These are phyloP conservation scores for Melipona beecheii DNA, from an alignment of 2,888 invertebrate species.

Conservation along the genomic window DNA sequence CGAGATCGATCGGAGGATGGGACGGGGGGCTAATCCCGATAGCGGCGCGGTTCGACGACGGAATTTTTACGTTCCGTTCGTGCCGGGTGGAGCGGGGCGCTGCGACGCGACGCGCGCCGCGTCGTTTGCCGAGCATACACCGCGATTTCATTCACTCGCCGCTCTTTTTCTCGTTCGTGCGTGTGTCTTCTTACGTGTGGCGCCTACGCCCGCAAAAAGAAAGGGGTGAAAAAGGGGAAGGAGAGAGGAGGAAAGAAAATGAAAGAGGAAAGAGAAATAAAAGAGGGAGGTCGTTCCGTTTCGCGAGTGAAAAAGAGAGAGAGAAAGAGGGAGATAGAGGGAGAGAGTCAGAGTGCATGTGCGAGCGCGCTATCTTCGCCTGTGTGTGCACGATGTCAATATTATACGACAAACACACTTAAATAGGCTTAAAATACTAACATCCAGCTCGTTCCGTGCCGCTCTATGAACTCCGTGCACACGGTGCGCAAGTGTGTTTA, in stretches of 20 bases:
- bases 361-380: slow-evolving; percentile 76
- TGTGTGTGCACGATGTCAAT: slow-evolving; percentile 83
- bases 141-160: slow-evolving; percentile 78
- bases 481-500: slow-evolving; percentile 77
- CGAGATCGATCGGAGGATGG: slow-evolving; percentile 29
- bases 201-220: slow-evolving; percentile 41
- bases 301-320: background rate
- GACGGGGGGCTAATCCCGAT: slow-evolving; percentile 21
- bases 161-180: slow-evolving; percentile 50
- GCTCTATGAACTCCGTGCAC: slow-evolving; percentile 75
- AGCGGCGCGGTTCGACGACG: background rate
- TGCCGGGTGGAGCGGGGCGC: slow-evolving; percentile 44
- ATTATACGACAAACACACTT: slow-evolving; percentile 84
- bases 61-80: slow-evolving; percentile 57
- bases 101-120: slow-evolving; percentile 69
- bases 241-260: background rate
- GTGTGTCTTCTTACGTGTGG: slow-evolving; percentile 53
- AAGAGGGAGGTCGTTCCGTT: background rate
- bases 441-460: slow-evolving; percentile 75
- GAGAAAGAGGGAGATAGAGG: background rate
- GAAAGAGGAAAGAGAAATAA: background rate
- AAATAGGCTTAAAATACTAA: slow-evolving; percentile 84
- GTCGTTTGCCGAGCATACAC: slow-evolving; percentile 71
- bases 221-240: slow-evolving; percentile 25
- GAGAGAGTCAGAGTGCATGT: slow-evolving; percentile 26